These are phyloP conservation scores for Phyllostomus hastatus DNA, from an alignment of 2,113 vertebrate species.

Conservation along the genomic window DNA sequence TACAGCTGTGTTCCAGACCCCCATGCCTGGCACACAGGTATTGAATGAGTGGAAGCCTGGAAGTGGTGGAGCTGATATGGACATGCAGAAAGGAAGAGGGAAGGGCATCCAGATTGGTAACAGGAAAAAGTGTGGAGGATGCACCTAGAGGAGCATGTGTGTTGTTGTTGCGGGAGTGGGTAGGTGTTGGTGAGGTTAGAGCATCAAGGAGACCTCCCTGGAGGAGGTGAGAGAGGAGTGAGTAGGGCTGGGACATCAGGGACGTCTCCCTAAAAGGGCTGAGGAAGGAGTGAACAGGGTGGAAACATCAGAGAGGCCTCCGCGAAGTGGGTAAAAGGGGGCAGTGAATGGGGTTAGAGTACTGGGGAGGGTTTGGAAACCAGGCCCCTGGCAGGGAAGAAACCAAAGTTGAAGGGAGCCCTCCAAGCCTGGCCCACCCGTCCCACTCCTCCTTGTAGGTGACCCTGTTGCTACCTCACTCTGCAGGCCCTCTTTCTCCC, in stretches of 20 bases:
- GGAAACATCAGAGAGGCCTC: background rate
- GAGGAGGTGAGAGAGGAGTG: background rate
- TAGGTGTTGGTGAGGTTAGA: background rate
- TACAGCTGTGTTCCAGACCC: background rate
- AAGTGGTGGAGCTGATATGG: background rate
- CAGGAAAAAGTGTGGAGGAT: background rate
- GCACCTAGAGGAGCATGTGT: background rate
- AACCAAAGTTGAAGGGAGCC: background rate
- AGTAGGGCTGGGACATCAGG: background rate
- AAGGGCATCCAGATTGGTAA: background rate
- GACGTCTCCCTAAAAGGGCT: background rate
- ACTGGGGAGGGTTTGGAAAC: background rate
- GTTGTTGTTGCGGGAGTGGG: background rate
- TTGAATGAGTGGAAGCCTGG: background rate
- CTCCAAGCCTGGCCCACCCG: background rate
- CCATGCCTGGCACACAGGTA: background rate
- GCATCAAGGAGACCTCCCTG: background rate
- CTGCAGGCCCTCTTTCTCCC: background rate
- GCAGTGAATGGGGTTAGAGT: background rate
- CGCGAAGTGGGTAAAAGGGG: background rate
- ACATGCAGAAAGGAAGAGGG: background rate
- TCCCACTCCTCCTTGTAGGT: background rate
- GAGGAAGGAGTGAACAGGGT: background rate
- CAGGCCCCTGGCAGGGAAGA: background rate
- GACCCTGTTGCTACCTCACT: background rate